Evolutionary conservation across 2,888 invertebrate species (phyloP).

Genomic region (Drepanosiphum platanoidis): DNA sequence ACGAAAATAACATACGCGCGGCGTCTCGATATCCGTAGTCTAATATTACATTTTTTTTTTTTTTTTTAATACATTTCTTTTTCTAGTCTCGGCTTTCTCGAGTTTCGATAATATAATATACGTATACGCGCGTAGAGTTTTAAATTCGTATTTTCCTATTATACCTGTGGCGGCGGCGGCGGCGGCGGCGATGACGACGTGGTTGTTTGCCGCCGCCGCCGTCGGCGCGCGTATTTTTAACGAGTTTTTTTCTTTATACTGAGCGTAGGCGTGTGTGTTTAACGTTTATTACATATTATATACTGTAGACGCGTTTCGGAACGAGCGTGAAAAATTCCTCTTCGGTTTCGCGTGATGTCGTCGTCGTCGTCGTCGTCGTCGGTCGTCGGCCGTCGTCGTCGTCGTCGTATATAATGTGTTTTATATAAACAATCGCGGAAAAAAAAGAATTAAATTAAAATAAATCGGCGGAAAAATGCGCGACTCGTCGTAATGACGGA

Average conservation of each 20-base stretch:
- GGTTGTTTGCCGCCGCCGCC: background rate
- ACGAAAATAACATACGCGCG: no score
- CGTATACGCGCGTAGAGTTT: background rate
- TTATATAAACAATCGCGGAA: background rate
- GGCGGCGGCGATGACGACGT: background rate
- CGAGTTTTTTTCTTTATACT: background rate
- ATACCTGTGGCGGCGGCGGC: no score
- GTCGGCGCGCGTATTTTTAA: background rate
- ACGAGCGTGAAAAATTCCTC: conserved; percentile 49
- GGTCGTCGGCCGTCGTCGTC: conserved; percentile 14
- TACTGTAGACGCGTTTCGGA: conserved; percentile 6
- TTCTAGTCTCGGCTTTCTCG: background rate
- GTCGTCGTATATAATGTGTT: no score
- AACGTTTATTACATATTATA: no score
- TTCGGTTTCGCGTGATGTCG: conserved; percentile 5
- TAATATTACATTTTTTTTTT: no score
- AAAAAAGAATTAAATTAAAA: conserved; percentile 47
- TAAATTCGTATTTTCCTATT: conserved; percentile 1
- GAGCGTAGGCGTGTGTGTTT: conserved; percentile 34
- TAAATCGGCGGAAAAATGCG: background rate
- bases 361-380: conserved; percentile 8
- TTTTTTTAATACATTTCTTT: no score
- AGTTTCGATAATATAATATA: background rate
- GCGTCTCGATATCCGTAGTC: no score
- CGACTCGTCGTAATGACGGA: background rate